Conservation (phyloP, 2,797 vertebrate species). For the Sebastiscus albofasciatus region DNA sequence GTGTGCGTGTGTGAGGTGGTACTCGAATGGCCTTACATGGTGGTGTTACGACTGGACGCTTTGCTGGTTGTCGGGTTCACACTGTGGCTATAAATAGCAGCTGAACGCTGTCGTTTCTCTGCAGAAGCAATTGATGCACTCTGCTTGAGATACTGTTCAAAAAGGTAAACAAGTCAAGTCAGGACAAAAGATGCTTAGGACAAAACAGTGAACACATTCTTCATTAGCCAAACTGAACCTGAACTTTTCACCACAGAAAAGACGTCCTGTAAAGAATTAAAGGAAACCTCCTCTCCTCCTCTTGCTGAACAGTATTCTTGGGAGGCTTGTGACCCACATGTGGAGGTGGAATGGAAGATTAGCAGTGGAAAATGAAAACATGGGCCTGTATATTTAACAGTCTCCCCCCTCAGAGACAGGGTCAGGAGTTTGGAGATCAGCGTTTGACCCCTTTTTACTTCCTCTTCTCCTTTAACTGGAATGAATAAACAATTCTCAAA, state of each 20-base stretch:
- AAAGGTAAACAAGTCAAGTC: background rate
- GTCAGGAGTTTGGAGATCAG: conserved; percentile 14
- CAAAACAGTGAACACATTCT: background rate
- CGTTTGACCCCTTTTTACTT: conserved; percentile 23
- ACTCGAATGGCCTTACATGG: conserved; percentile 22
- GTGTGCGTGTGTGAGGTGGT: background rate
- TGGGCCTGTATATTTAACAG: background rate
- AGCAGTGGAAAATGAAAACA: conserved; percentile 39
- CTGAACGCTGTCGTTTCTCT: background rate
- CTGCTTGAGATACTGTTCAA: background rate
- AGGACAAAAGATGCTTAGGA: background rate
- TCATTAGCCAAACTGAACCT: background rate
- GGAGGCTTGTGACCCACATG: conserved; percentile 17
- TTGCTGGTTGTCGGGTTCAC: conserved; percentile 9
- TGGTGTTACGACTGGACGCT: background rate
- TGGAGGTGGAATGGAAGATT: conserved; percentile 5
- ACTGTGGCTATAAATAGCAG: conserved; percentile 26
- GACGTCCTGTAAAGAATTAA: background rate
- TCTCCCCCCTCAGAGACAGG: conserved; percentile 7
- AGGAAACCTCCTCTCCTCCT: background rate
- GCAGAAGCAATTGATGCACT: background rate
- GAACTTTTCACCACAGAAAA: background rate
- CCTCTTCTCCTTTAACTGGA: background rate
- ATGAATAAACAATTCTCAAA: background rate
- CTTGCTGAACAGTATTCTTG: background rate